phyloP scores from a whole-genome alignment of 30 jellyfish, hydroid and myxozoan genomes.

The Turritopsis dohrnii region DNA sequence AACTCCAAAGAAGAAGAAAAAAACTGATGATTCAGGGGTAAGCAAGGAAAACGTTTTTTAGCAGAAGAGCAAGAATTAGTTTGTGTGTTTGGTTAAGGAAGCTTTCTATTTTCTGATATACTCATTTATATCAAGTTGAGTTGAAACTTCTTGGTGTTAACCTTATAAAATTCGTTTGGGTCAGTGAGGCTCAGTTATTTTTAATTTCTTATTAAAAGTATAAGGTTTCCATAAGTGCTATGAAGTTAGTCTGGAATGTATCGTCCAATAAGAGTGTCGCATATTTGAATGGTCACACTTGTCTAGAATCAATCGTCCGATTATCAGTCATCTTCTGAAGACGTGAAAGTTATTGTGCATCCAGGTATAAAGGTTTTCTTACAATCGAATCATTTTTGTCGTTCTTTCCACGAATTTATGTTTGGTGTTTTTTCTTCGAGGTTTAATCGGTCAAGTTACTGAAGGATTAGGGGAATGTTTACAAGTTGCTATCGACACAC shows the following conservation, averaged over 20 bases:
- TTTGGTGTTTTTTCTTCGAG: conserved; percentile 21
- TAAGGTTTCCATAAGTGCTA: no score
- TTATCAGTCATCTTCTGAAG: conserved; percentile 39
- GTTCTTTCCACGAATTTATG: neutral
- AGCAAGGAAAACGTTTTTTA: neutral
- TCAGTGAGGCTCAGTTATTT: no score
- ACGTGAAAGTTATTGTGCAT: conserved; percentile 34
- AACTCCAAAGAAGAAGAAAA: conserved; percentile 48
- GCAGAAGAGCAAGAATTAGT: neutral
- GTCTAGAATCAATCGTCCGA: conserved; percentile 12
- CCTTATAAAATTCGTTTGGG: no score
- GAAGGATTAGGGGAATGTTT: conserved; percentile 54
- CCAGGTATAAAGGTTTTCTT: conserved; percentile 27
- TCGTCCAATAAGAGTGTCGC: no score
- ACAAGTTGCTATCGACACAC: conserved; percentile 84
- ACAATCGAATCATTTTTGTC: neutral
- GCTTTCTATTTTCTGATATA: neutral
- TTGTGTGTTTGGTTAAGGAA: neutral
- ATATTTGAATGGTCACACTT: neutral
- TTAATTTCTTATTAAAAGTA: no score
- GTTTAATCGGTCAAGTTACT: conserved; percentile 44
- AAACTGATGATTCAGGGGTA: conserved; percentile 68
- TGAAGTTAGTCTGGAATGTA: no score
- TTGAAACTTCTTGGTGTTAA: no score
- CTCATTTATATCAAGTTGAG: neutral